A percentile compares a stretch with the other conserved stretches of the same genome.
Conservation (phyloP, 1,140 invertebrate genomes). For the Drosophila cardini region DNA sequence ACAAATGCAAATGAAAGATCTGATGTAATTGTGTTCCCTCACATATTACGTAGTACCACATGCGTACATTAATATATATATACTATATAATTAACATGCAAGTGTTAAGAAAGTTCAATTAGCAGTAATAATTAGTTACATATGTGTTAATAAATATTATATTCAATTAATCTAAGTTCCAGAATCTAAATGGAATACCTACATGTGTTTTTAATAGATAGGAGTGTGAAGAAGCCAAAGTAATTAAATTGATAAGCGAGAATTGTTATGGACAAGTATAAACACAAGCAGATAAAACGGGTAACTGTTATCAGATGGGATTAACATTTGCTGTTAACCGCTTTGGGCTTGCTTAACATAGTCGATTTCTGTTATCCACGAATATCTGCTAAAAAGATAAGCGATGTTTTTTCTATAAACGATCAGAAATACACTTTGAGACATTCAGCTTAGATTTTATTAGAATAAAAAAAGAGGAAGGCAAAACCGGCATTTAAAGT, state of each 20-base stretch:
- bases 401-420: neutral
- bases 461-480: conserved; percentile 16
- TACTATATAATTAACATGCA: neutral
- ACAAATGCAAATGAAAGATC: conserved; percentile 36
- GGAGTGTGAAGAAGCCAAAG: conserved; percentile 8
- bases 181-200: conserved; percentile 1
- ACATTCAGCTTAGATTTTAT: conserved; percentile 30
- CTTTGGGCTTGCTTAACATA: neutral
- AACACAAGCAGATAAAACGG: conserved; percentile 1
- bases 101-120: conserved; percentile 20
- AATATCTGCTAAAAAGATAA: neutral
- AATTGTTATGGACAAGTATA: neutral
- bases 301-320: neutral
- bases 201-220: neutral
- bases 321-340: neutral
- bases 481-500: conserved; percentile 5
- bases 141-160: neutral
- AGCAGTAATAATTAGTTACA: conserved; percentile 8
- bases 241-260: conserved; percentile 12
- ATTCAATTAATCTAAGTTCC: neutral
- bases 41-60: neutral
- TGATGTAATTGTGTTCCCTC: conserved; percentile 11
- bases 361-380: neutral
- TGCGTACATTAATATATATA: too few species aligned
- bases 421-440: neutral